Conservation (phyloP, 2,888 invertebrate species). For the Folsomia manolachei region DNA sequence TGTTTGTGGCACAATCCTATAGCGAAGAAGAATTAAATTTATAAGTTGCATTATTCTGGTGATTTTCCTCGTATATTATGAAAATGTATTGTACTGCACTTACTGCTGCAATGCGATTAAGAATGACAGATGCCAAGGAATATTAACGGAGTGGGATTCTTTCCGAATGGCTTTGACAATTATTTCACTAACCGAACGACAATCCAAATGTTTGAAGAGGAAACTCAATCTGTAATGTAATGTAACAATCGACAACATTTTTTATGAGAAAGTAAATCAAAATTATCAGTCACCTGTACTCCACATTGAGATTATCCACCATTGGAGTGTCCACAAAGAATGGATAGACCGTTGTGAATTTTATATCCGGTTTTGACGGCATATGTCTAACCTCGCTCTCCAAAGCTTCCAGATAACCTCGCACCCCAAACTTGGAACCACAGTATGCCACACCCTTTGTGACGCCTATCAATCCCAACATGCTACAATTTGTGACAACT, state of each 20-base stretch:
- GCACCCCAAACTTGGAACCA: conserved; percentile 67
- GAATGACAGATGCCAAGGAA: neutral
- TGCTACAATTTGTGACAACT: conserved; percentile 63
- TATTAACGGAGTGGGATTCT: conserved; percentile 55
- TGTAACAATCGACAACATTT: too few relatives aligned
- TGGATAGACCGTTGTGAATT: conserved; percentile 65
- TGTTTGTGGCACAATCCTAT: neutral
- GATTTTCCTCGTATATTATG: neutral
- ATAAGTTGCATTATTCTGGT: neutral
- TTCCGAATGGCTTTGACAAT: conserved; percentile 64
- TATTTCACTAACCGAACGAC: conserved; percentile 60
- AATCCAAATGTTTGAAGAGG: conserved; percentile 63
- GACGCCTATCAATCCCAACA: conserved; percentile 63
- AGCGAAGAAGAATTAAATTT: too few relatives aligned
- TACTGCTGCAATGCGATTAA: neutral
- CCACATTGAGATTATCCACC: conserved; percentile 25
- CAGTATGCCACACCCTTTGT: conserved; percentile 62
- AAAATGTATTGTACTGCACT: neutral
- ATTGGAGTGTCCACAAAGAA: conserved; percentile 62
- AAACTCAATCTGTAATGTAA: neutral
- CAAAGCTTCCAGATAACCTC: conserved; percentile 64
- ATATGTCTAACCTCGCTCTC: conserved; percentile 63
- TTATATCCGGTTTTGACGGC: conserved; percentile 59
- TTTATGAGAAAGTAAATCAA: neutral
- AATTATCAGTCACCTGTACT: conserved; percentile 3